These are phyloP conservation scores for Channa argus DNA, from an alignment of 2,113 vertebrate genomes.

Conservation along the genomic window DNA sequence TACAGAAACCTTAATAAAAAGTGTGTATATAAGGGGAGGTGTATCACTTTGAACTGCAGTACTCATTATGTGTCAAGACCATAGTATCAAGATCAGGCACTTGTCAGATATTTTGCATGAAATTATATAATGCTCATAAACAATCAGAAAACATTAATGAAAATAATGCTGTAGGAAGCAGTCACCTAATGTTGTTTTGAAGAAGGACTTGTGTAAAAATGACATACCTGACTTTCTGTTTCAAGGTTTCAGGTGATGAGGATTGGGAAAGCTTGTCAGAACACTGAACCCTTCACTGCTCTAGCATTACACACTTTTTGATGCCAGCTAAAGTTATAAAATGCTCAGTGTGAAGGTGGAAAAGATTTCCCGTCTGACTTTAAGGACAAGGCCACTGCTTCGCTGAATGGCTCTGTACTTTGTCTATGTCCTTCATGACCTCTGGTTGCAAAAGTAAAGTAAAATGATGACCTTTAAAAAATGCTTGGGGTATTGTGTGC, in stretches of 20 bases:
- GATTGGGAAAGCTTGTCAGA: constrained; percentile 32
- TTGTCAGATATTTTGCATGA: constrained; percentile 4
- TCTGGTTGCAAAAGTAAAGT: constrained; percentile 37
- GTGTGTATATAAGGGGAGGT: not conserved
- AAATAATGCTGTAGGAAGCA: not conserved
- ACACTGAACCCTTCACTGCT: constrained; percentile 16
- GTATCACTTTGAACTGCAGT: constrained; percentile 1
- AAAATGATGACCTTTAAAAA: constrained; percentile 58
- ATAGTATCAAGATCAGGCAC: constrained; percentile 15
- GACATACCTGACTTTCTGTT: not conserved
- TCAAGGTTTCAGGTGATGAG: constrained; percentile 28
- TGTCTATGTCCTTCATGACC: constrained; percentile 50
- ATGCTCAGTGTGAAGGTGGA: constrained; percentile 32
- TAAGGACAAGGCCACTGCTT: constrained; percentile 27
- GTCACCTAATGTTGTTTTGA: not conserved
- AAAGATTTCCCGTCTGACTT: constrained; percentile 42
- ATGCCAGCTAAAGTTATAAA: constrained; percentile 7
- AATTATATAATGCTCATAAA: not conserved
- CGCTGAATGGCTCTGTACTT: constrained; percentile 49
- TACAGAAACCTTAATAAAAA: not conserved
- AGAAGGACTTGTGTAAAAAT: not conserved
- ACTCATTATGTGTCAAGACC: not conserved
- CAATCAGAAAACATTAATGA: not conserved
- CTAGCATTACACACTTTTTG: constrained; percentile 3
- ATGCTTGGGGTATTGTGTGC: constrained; percentile 35